Evolutionary conservation across 2,888 invertebrate species (phyloP), one percentile per base, ranked within the genome.

Genomic region (Ernsta delagoae): DNA sequence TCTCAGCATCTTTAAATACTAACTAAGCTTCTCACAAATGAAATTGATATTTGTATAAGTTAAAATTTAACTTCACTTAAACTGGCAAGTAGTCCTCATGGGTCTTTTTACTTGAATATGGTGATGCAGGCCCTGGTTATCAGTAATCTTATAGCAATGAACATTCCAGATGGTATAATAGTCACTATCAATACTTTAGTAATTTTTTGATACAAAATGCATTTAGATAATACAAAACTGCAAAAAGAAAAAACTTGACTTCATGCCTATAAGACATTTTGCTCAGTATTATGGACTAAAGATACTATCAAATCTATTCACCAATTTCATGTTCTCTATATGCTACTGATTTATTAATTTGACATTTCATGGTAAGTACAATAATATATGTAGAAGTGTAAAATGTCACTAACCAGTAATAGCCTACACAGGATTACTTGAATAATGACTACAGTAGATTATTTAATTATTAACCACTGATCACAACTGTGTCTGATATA

Each of bases 181-280:
- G 6, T 48, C 0, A 48, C 12, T 48, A 48, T 6, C 4, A 45
- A 45, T 45, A 48, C 48, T 12, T 48, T 6, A 48, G 48, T 9
- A 48, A 12, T 48, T 48, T 48, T 48, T 48, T 48, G 6, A 11
- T 36, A n/a, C 2, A 56, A 48, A 57, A 65, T 65, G 57, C 65
- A 65, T 48, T 59, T 48, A 24, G 39, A 36, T 53, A 53, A 24
- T 63, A 24, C 4, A 39, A 63, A 41, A 57, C n/a, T n/a, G n/a
- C n/a, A n/a, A 6, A 57, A 4, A 57, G n/a, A 53, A 24, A 50
- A 24, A 53, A 53, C 3, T 53, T 53, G 9, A 53, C 24, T 53
- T 50, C 41, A 6, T 48, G 48, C 48, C 48, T 48, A 12, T 12
- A 48, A 12, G 48, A 12, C n/a, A 48, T 48, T 12, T 48, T 5